Conservation (phyloP, 2,113 vertebrate species). For the Theristicus caerulescens region DNA sequence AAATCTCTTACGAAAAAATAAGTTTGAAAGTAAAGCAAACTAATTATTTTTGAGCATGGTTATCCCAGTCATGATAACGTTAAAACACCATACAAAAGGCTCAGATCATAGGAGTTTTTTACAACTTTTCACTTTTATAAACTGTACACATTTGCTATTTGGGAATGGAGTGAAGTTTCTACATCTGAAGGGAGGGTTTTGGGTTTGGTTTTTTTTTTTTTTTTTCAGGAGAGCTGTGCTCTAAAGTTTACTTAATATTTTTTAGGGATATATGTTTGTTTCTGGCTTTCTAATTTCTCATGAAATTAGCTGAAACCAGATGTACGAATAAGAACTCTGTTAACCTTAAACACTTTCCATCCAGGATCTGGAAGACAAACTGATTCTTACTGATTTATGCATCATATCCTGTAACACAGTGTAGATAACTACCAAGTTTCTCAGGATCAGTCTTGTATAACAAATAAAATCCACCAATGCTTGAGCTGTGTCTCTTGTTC, state of each 20-base stretch:
- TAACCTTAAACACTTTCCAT: background rate
- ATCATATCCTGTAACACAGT: background rate
- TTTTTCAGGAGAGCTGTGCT: background rate
- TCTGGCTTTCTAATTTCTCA: background rate
- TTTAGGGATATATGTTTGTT: background rate
- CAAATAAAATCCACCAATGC: background rate
- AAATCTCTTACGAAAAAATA: background rate
- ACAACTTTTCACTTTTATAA: background rate
- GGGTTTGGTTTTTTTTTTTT: background rate
- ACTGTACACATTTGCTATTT: background rate
- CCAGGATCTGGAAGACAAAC: background rate
- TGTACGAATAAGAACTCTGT: background rate
- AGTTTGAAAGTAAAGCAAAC: background rate
- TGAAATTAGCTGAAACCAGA: background rate
- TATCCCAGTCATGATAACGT: background rate
- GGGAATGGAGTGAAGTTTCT: background rate
- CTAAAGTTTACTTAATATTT: background rate
- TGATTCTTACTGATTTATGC: background rate
- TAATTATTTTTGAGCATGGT: background rate
- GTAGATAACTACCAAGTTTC: background rate
- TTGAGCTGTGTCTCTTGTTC: background rate
- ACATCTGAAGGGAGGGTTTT: background rate
- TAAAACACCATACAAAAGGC: background rate
- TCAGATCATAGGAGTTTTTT: background rate
- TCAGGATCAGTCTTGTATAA: background rate